Evolutionary conservation across 53 echinoderm and acorn worm genomes (phyloP).

Genomic region (Antedon mediterranea): DNA sequence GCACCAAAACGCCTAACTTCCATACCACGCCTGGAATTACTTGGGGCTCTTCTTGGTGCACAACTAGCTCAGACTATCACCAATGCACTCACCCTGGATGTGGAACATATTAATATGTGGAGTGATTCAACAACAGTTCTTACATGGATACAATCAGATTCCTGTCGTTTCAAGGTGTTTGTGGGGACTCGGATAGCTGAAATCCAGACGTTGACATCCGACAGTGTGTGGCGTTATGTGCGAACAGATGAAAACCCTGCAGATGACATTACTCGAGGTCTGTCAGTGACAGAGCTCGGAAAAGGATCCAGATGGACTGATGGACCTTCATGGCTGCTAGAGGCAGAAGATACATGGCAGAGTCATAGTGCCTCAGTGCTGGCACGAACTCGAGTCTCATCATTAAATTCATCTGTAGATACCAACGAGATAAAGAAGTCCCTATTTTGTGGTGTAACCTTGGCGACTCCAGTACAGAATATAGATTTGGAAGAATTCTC

Average conservation of each 20-base stretch:
- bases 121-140: too few species aligned
- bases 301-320: constrained; percentile 7
- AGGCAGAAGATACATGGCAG: constrained; percentile 3
- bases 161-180: too few species aligned
- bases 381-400: not conserved
- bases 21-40: too few species aligned
- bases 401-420: not conserved
- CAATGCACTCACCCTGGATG: too few species aligned
- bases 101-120: too few species aligned
- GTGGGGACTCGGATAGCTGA: too few species aligned
- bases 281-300: constrained; percentile 4
- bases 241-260: too few species aligned
- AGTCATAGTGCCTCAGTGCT: constrained; percentile 8
- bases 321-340: constrained; percentile 9
- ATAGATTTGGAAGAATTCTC: not conserved
- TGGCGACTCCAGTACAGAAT: not conserved
- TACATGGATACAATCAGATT: too few species aligned
- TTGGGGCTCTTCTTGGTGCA: too few species aligned
- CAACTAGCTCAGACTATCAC: too few species aligned
- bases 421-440: not conserved
- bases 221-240: too few species aligned
- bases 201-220: too few species aligned
- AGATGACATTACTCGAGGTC: constrained; percentile 6
- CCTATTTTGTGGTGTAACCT: constrained; percentile 9
- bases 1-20: not conserved